phyloP scores from a whole-genome alignment of 2,113 vertebrate species.

The Furnarius figulus region DNA sequence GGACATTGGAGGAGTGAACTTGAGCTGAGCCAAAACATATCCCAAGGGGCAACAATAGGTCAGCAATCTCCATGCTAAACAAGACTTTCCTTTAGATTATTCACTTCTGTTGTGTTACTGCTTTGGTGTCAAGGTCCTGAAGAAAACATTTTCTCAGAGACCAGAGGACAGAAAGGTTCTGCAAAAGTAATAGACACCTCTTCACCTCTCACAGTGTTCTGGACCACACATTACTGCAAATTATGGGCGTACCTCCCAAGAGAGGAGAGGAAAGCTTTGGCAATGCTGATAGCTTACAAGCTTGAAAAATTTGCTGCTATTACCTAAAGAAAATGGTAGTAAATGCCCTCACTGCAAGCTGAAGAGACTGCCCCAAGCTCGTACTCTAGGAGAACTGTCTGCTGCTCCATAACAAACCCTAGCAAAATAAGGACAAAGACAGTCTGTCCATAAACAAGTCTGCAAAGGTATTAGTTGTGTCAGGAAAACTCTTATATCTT shows the following conservation, averaged over 20 bases:
- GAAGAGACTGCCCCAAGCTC: not conserved
- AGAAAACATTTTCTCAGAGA: not conserved
- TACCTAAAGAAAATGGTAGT: not conserved
- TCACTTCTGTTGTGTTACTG: not conserved
- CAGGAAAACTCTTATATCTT: not conserved
- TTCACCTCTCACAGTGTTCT: not conserved
- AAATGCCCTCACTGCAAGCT: not conserved
- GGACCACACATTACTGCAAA: slow-evolving; percentile 34
- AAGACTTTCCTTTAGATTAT: not conserved
- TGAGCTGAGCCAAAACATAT: slow-evolving; percentile 23
- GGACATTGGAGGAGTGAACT: not conserved
- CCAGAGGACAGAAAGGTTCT: not conserved
- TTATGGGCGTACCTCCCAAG: not conserved
- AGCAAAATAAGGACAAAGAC: not conserved
- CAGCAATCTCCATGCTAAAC: not conserved
- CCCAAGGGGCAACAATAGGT: not conserved
- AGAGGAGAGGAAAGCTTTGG: not conserved
- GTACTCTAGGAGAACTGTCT: not conserved
- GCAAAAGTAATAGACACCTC: not conserved
- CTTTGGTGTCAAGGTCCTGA: not conserved
- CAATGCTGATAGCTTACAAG: not conserved
- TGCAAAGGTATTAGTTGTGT: not conserved
- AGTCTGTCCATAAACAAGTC: not conserved
- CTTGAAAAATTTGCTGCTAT: not conserved
- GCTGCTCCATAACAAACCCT: not conserved